A percentile compares a stretch with the other conserved stretches of the same genome.
These are phyloP conservation scores for Acronicta psi DNA, from an alignment of 2,888 invertebrate species.

Conservation along the genomic window DNA sequence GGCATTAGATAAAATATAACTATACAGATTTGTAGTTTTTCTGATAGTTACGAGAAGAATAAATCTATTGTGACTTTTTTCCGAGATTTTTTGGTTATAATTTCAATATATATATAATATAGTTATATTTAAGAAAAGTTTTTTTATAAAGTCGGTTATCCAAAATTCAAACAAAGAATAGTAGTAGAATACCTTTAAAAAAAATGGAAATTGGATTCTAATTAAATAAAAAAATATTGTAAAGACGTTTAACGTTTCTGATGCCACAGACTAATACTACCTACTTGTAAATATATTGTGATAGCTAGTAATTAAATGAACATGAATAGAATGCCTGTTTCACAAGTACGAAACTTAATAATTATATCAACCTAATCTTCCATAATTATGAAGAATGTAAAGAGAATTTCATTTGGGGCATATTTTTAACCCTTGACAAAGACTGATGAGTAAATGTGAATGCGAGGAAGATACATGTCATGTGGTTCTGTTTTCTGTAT, in stretches of 20 bases:
- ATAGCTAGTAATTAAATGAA: conserved; percentile 48
- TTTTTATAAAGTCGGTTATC: neutral
- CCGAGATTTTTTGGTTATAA: neutral
- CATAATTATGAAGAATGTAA: conserved; percentile 34
- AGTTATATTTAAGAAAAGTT: neutral
- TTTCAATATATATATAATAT: too few species aligned
- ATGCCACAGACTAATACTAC: conserved; percentile 37
- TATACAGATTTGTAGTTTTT: conserved; percentile 34
- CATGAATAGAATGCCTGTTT: conserved; percentile 33
- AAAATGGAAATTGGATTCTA: neutral
- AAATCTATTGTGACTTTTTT: conserved; percentile 19
- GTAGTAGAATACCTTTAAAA: too few species aligned
- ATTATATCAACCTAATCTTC: conserved; percentile 46
- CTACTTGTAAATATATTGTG: conserved; percentile 58
- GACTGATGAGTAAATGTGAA: conserved; percentile 77
- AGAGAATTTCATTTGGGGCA: conserved; percentile 59
- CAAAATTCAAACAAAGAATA: conserved; percentile 12
- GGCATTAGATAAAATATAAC: conserved; percentile 38
- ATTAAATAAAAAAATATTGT: conserved; percentile 15
- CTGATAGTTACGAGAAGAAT: conserved; percentile 14
- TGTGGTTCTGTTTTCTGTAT: conserved; percentile 53
- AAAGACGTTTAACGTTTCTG: conserved; percentile 44
- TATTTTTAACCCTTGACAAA: conserved; percentile 74
- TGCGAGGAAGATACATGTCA: conserved; percentile 51
- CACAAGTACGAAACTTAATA: conserved; percentile 16